phyloP scores from a whole-genome alignment of 64 coral and sea anemone genomes.

The Porites australiensis region DNA sequence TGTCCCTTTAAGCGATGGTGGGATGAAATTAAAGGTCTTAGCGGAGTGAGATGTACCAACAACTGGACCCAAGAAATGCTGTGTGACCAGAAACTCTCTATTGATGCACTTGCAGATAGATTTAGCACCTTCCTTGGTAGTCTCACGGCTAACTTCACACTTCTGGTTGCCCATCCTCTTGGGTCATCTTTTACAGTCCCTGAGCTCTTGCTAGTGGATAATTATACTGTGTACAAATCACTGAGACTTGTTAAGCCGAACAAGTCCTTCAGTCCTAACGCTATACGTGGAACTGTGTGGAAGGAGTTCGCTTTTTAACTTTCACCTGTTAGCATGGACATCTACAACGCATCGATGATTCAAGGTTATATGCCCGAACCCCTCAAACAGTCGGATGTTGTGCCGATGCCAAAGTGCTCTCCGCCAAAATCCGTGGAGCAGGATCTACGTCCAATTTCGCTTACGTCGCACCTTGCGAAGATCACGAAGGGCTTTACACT shows the following conservation, averaged over 20 bases:
- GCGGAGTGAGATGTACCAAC: background rate
- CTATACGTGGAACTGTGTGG: background rate
- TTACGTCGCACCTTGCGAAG: too few relatives aligned
- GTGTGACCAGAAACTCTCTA: constrained; percentile 34
- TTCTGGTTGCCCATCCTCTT: background rate
- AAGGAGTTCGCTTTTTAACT: constrained; percentile 32
- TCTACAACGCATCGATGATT: constrained; percentile 23
- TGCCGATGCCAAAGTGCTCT: too few relatives aligned
- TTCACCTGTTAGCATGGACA: background rate
- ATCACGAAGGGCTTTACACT: too few relatives aligned
- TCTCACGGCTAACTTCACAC: constrained; percentile 65
- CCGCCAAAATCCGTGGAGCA: too few relatives aligned
- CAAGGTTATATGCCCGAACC: constrained; percentile 1
- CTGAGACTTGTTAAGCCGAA: constrained; percentile 33
- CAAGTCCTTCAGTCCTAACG: constrained; percentile 21
- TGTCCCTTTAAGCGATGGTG: too few relatives aligned
- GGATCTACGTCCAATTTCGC: too few relatives aligned
- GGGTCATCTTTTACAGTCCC: constrained; percentile 48
- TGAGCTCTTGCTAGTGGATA: constrained; percentile 2
- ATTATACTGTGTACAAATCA: constrained; percentile 22
- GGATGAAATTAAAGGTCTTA: too few relatives aligned
- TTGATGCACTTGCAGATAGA: constrained; percentile 52
- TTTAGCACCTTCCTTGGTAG: constrained; percentile 60
- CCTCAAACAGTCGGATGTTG: background rate
- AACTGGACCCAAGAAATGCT: constrained; percentile 58